phyloP scores from a whole-genome alignment of 2,888 invertebrate species.

The Aspidiotus rigidus region DNA sequence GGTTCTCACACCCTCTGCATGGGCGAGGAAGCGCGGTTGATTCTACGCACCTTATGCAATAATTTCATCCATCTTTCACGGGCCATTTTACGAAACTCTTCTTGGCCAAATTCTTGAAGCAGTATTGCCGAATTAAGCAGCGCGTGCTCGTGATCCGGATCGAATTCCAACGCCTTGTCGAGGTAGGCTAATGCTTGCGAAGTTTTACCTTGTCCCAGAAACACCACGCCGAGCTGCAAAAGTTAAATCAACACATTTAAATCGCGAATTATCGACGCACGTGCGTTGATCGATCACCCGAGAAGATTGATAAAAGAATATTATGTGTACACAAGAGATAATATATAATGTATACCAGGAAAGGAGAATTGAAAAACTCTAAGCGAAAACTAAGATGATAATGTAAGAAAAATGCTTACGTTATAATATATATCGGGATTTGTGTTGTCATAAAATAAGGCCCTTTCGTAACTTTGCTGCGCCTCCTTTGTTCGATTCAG shows the following conservation, averaged over 20 bases:
- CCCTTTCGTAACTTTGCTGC: conserved; percentile 86
- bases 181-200: conserved; percentile 83
- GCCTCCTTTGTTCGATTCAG: conserved; percentile 89
- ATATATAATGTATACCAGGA: background rate
- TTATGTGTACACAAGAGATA: background rate
- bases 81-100: conserved; percentile 68
- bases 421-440: conserved; percentile 94
- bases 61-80: conserved; percentile 71
- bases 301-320: background rate
- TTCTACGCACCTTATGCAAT: conserved; percentile 50
- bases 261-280: background rate
- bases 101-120: conserved; percentile 77
- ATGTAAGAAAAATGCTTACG: conserved; percentile 51
- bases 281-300: background rate
- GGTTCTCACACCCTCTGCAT: too few relatives aligned
- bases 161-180: conserved; percentile 82
- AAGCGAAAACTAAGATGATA: background rate
- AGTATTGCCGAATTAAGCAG: conserved; percentile 89
- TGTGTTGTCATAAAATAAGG: conserved; percentile 81
- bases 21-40: too few relatives aligned
- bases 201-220: conserved; percentile 83
- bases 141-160: conserved; percentile 92
- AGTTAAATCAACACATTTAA: background rate
- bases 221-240: conserved; percentile 80
- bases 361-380: background rate